phyloP scores from a whole-genome alignment of 2,113 vertebrate genomes.

The Oncorhynchus tshawytscha region DNA sequence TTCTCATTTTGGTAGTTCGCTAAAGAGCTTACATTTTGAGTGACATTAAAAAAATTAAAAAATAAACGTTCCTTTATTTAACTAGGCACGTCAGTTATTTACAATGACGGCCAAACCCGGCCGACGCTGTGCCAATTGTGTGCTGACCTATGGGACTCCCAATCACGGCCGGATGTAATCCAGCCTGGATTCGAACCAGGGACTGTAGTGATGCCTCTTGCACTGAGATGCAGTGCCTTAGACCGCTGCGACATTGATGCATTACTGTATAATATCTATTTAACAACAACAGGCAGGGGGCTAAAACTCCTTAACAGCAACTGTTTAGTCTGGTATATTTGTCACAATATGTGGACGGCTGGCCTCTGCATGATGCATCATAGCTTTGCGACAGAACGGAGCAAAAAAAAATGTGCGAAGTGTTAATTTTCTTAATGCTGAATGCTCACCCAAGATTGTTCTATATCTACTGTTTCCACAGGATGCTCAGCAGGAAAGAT shows the following conservation, averaged over 20 bases:
- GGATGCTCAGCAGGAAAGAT: conserved; percentile 75
- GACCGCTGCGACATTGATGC: too few species aligned
- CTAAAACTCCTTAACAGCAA: not conserved
- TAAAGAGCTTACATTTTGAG: not conserved
- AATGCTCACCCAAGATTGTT: conserved; percentile 15
- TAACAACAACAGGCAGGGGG: not conserved
- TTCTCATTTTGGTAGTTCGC: not conserved
- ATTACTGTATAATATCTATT: not conserved
- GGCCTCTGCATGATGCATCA: not conserved
- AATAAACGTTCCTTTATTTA: too few species aligned
- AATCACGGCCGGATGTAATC: too few species aligned
- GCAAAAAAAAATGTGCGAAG: not conserved
- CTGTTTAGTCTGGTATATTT: conserved; percentile 1
- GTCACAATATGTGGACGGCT: not conserved
- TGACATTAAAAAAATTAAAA: too few species aligned
- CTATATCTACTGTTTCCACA: conserved; percentile 61
- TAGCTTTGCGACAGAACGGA: not conserved
- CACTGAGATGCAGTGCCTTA: too few species aligned
- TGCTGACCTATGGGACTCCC: too few species aligned
- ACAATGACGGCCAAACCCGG: too few species aligned
- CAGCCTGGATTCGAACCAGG: too few species aligned
- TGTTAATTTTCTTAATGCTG: not conserved
- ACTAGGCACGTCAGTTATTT: too few species aligned
- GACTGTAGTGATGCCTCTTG: too few species aligned
- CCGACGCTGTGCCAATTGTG: too few species aligned